phyloP scores from a whole-genome alignment of 2,797 vertebrate species.

The Spatula versicolor region DNA sequence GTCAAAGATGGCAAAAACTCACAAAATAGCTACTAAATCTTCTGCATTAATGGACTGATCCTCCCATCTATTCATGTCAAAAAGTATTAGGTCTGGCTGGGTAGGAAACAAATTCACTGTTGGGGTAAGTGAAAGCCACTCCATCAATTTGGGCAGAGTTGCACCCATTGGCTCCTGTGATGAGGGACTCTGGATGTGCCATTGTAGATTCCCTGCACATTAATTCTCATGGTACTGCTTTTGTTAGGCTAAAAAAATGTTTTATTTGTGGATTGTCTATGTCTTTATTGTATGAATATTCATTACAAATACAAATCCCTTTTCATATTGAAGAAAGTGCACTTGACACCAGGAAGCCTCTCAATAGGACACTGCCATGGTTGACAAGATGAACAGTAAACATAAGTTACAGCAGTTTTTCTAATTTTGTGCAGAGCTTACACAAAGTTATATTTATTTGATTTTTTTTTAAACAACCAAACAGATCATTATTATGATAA shows the following conservation, averaged over 20 bases:
- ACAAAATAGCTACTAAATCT: slow-evolving; percentile 52
- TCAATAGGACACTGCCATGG: slow-evolving; percentile 37
- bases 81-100: slow-evolving; percentile 39
- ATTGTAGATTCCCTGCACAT: neutral
- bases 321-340: slow-evolving; percentile 20
- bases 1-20: slow-evolving; percentile 60
- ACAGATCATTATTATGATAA: neutral
- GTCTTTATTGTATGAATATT: slow-evolving; percentile 37
- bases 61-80: slow-evolving; percentile 48
- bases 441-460: neutral
- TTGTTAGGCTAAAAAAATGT: neutral
- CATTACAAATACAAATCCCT: slow-evolving; percentile 31
- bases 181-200: neutral
- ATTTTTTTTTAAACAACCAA: neutral
- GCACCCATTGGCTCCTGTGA: neutral
- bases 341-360: slow-evolving; percentile 57
- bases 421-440: neutral
- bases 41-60: slow-evolving; percentile 55
- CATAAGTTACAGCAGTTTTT: slow-evolving; percentile 2
- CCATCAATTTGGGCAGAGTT: slow-evolving; percentile 38
- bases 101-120: slow-evolving; percentile 54
- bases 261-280: neutral
- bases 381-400: slow-evolving; percentile 43
- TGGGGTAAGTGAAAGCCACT: slow-evolving; percentile 57
- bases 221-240: slow-evolving; percentile 12